Percentiles rank a stretch among this genome's conserved stretches.
phyloP scores from a whole-genome alignment of 2,797 vertebrate species.

The Myoxocephalus aenaeus region DNA sequence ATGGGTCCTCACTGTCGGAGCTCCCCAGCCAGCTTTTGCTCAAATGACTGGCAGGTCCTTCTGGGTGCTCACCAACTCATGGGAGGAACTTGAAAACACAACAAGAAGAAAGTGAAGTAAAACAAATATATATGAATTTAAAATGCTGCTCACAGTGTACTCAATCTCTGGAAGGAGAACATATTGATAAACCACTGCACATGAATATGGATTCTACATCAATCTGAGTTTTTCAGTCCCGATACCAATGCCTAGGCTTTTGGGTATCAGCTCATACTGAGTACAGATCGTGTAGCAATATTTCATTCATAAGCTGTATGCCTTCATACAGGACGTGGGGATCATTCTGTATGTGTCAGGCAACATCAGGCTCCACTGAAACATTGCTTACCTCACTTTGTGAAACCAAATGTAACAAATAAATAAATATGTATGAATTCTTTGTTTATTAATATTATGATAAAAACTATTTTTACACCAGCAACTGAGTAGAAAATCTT shows the following conservation, averaged over 20 bases:
- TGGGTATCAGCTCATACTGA: too few relatives aligned
- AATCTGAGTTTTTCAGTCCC: too few relatives aligned
- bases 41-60: slow-evolving; percentile 16
- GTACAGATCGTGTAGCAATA: too few relatives aligned
- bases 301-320: not conserved
- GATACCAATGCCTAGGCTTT: too few relatives aligned
- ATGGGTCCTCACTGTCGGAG: slow-evolving; percentile 10
- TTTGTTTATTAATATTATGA: too few relatives aligned
- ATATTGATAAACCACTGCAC: not conserved
- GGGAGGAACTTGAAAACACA: not conserved
- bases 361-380: not conserved
- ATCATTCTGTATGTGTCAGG: not conserved
- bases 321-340: not conserved
- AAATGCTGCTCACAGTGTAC: not conserved
- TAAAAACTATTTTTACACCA: not conserved
- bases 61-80: slow-evolving; percentile 10
- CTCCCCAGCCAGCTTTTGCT: not conserved
- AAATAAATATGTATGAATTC: too few relatives aligned
- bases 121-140: too few relatives aligned
- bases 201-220: not conserved
- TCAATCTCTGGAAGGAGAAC: not conserved
- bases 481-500: not conserved
- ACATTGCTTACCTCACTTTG: too few relatives aligned
- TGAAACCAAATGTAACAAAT: too few relatives aligned
- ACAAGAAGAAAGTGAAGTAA: too few relatives aligned